These are phyloP conservation scores for Sebastolobus altivelis DNA, from an alignment of 2,797 vertebrate genomes.

Conservation along the genomic window DNA sequence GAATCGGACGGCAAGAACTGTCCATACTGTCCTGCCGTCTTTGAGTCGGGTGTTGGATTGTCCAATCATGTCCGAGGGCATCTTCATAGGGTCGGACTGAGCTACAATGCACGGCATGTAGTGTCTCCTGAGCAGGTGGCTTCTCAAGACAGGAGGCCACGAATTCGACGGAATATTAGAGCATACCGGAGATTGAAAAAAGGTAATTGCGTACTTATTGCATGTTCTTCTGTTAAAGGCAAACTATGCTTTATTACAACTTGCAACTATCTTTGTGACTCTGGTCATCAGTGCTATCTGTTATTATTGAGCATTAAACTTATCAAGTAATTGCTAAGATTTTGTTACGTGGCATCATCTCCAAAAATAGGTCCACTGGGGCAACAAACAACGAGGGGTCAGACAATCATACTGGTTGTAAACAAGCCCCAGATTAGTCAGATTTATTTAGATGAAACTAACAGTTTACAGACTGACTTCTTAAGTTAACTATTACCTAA, in stretches of 20 bases:
- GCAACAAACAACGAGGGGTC: neutral
- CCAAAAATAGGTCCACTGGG: neutral
- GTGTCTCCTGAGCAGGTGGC: slow-evolving; percentile 93
- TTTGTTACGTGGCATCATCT: neutral
- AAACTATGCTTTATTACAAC: neutral
- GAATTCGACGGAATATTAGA: slow-evolving; percentile 91
- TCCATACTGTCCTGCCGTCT: slow-evolving; percentile 96
- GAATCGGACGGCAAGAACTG: slow-evolving; percentile 92
- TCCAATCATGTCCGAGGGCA: slow-evolving; percentile 98
- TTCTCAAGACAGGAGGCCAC: slow-evolving; percentile 94
- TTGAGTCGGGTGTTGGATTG: slow-evolving; percentile 97
- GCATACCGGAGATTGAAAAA: slow-evolving; percentile 92
- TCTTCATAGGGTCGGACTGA: slow-evolving; percentile 95
- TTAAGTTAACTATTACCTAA: neutral
- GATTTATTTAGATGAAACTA: neutral
- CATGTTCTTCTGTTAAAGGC: neutral
- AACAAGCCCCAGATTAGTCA: neutral
- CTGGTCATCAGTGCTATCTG: neutral
- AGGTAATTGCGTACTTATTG: slow-evolving; percentile 82
- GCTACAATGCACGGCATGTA: slow-evolving; percentile 93
- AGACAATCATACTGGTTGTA: neutral
- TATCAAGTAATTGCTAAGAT: neutral
- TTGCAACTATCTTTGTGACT: neutral
- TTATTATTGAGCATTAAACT: neutral
- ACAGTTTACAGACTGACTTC: neutral